Percentiles rank a stretch among this genome's conserved stretches.
These are phyloP conservation scores for Spatulosminthurus flaviceps DNA, from an alignment of 2,888 invertebrate genomes.

Conservation along the genomic window DNA sequence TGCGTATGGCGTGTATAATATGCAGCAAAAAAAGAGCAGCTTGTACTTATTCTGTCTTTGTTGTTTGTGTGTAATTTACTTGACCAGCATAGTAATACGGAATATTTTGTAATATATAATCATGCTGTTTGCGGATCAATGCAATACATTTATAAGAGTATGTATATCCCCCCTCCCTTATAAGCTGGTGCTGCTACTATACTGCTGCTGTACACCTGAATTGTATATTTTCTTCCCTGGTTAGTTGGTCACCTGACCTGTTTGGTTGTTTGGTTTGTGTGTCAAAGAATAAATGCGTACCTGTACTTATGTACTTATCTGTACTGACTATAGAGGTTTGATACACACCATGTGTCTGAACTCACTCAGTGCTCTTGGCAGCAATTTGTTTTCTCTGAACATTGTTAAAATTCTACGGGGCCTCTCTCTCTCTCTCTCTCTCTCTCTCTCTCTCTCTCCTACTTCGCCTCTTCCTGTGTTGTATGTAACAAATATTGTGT, in stretches of 20 bases:
- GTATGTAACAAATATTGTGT: too few species aligned
- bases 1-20: slow-evolving; percentile 14
- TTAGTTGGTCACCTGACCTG: not conserved
- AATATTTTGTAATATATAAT: slow-evolving; percentile 15
- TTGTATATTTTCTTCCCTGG: too few species aligned
- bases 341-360: not conserved
- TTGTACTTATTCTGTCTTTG: not conserved
- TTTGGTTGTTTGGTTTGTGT: slow-evolving; percentile 10
- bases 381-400: too few species aligned
- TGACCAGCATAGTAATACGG: not conserved
- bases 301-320: not conserved
- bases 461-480: too few species aligned
- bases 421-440: too few species aligned
- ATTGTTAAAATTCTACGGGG: too few species aligned
- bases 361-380: not conserved
- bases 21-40: too few species aligned
- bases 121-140: not conserved
- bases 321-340: too few species aligned
- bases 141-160: slow-evolving; percentile 1
- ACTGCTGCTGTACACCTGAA: not conserved
- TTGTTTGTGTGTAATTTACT: not conserved
- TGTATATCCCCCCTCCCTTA: not conserved
- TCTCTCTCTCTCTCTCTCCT: too few species aligned
- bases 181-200: not conserved
- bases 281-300: not conserved